Percentiles rank a stretch among this genome's conserved stretches.
phyloP scores from a whole-genome alignment of 2,113 vertebrate species.

The Uria aalge region DNA sequence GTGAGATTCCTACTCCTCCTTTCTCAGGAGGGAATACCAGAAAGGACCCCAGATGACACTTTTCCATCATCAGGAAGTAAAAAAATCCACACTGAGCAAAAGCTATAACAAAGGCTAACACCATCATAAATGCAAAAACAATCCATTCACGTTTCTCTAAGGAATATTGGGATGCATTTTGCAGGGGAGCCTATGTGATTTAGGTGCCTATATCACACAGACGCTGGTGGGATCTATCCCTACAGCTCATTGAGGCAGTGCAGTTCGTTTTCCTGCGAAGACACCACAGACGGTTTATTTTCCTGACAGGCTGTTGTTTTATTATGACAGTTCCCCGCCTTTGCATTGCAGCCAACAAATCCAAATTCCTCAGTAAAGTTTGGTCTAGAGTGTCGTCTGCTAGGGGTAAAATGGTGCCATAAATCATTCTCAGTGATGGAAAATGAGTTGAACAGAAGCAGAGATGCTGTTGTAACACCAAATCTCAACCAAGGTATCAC shows the following conservation, averaged over 20 bases:
- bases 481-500: neutral
- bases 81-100: neutral
- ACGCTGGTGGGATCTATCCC: neutral
- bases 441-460: neutral
- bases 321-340: neutral
- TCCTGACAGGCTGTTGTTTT: neutral
- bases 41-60: neutral
- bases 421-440: neutral
- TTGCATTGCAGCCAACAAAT: neutral
- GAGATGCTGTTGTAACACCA: neutral
- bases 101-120: neutral
- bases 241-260: neutral
- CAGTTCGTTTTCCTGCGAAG: neutral
- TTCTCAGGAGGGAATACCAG: neutral
- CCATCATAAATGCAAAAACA: accelerated
- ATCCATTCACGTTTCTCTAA: neutral
- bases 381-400: neutral
- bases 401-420: neutral
- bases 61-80: neutral
- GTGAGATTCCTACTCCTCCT: neutral
- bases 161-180: neutral
- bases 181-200: neutral
- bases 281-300: neutral
- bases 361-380: neutral
- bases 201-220: neutral